Conservation (phyloP, 2,888 invertebrate genomes). For the Punctoribates punctum region DNA sequence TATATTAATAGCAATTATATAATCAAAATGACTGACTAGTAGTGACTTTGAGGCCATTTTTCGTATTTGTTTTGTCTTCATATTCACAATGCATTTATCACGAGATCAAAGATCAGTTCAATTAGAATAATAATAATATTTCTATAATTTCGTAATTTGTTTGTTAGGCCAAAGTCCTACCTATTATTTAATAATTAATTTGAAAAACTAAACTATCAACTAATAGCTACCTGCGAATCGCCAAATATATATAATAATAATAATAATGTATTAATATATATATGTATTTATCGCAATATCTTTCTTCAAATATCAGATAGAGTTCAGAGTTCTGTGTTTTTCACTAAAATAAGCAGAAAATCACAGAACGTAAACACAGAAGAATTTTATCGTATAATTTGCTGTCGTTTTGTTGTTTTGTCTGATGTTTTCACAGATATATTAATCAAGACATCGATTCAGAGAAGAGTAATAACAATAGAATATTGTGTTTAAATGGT, state of each 20-base stretch:
- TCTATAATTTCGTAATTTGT: background rate
- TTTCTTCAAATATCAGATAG: background rate
- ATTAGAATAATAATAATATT: background rate
- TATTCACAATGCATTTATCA: background rate
- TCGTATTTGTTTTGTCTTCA: background rate
- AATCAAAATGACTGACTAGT: background rate
- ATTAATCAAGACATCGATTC: too few species aligned
- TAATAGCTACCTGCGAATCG: background rate
- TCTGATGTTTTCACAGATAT: too few species aligned
- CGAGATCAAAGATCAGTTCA: slow-evolving; percentile 5
- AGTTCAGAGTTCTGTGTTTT: background rate
- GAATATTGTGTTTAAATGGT: background rate
- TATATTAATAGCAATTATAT: background rate
- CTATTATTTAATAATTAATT: background rate
- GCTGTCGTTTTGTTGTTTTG: too few species aligned
- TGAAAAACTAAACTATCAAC: background rate
- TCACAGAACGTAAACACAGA: too few species aligned
- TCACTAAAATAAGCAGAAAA: too few species aligned
- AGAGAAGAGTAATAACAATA: background rate
- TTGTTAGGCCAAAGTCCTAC: background rate
- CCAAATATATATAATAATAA: too few species aligned
- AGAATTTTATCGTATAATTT: too few species aligned
- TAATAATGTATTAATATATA: too few species aligned
- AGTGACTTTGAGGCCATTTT: background rate
- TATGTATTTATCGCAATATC: too few species aligned